Conservation (phyloP, 64 coral and sea anemone species). For the Trachythela sp. region DNA sequence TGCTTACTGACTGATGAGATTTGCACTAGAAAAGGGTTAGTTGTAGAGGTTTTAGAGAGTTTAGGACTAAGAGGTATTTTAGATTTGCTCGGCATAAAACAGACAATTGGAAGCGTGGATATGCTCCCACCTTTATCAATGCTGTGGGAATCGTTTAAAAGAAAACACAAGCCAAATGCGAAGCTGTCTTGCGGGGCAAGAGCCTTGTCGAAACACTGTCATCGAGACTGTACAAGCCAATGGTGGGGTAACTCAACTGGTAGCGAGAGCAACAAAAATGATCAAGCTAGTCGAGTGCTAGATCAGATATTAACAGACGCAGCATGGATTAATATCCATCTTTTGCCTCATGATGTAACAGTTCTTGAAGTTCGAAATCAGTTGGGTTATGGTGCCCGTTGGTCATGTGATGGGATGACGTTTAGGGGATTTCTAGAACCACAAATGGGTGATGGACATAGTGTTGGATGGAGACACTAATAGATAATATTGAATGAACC, state of each 20-base stretch:
- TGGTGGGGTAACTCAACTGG: constrained; percentile 82
- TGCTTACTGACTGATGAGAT: no score
- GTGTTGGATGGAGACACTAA: constrained; percentile 74
- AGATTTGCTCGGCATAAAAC: constrained; percentile 67
- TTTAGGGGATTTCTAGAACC: constrained; percentile 93
- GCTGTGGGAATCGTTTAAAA: constrained; percentile 58
- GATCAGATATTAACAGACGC: constrained; percentile 55
- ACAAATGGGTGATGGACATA: constrained; percentile 83
- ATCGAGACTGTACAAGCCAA: constrained; percentile 53
- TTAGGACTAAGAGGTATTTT: constrained; percentile 54
- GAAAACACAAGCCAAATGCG: constrained; percentile 59
- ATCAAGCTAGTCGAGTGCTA: constrained; percentile 45
- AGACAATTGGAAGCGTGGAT: constrained; percentile 72
- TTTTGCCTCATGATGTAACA: constrained; percentile 62
- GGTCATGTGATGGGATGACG: constrained; percentile 60
- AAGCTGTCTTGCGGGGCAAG: constrained; percentile 70
- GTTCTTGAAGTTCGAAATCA: constrained; percentile 73
- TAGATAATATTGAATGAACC: no score
- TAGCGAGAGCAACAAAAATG: constrained; percentile 69
- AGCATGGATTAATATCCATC: constrained; percentile 89
- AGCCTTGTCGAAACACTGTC: constrained; percentile 84
- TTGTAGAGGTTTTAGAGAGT: constrained; percentile 12
- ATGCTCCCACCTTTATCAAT: constrained; percentile 54
- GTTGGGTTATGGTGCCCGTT: constrained; percentile 75
- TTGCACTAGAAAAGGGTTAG: no score